Base-by-base conservation (phyloP, 2,888 invertebrate species). In the Synergus gifuensis region DNA sequence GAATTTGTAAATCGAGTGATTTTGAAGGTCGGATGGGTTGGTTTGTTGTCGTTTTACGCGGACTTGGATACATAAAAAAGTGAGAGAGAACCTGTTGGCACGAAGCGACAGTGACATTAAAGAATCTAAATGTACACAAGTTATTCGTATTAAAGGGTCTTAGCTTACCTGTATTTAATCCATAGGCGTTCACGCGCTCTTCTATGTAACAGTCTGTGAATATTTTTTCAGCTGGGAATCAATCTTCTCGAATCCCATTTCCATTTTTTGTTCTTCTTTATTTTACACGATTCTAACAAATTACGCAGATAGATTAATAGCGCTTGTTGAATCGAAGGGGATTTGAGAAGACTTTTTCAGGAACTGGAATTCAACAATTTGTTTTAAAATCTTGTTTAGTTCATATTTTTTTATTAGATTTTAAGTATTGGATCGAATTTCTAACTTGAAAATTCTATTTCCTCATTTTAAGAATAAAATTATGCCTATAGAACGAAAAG, bases 41-140 rank as follows among this genome's bases (percentile, higher is more conserved):
- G 73, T 73, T 73, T 73, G 16, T 73, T 83, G 79, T 83, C 81
- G 83, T 85, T 85, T 82, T 69, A 78, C 44, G 66, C 81, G 82
- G 63, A 83, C 81, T 81, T 81, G 66, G 78, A 79, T 79, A 78
- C 36, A 69, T 28, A 46, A 28, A 69, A 16, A 28, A 49, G 28
- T 28, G 28, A 69, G 80, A 66, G 80, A 79, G 64, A 82, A 79
- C 84, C 82, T 85, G 83, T 84, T 83, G 83, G 86, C 85, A 86
- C 84, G 83, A 84, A 83, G 83, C 79, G 83, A 86, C 83, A 83
- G 83, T 82, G 84, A 83, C 83, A 76, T 85, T 83, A 87, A 88
- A 82, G 77, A 85, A 84, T 83, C 82, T 83, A 81, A 83, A 79
- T 87, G 83, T 87, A 84, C 82, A 84, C 83, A 83, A 81, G 76